Percentiles rank a stretch among this genome's conserved stretches.
Conservation (phyloP, 2,888 invertebrate species). For the Proisotoma minuta region DNA sequence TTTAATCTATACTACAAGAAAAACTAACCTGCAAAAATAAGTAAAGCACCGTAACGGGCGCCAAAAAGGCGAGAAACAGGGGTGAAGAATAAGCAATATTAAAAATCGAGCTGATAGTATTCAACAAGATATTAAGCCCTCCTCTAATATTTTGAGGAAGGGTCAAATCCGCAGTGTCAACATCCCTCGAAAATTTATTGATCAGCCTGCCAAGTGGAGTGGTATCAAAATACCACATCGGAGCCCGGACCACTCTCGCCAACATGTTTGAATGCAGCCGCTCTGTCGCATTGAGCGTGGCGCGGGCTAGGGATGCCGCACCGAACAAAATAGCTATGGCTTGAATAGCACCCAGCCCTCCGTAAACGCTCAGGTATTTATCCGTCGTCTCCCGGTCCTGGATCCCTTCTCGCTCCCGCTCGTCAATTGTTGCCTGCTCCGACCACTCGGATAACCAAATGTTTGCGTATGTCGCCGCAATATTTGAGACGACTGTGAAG, state of each 20-base stretch:
- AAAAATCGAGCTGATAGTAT: slow-evolving; percentile 79
- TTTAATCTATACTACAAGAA: neutral
- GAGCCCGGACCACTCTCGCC: slow-evolving; percentile 62
- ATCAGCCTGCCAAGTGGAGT: slow-evolving; percentile 73
- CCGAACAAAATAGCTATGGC: slow-evolving; percentile 8
- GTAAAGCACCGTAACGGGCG: slow-evolving; percentile 75
- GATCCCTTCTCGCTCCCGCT: neutral
- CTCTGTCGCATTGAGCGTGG: slow-evolving; percentile 58
- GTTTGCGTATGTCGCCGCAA: slow-evolving; percentile 71
- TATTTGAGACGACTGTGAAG: slow-evolving; percentile 50
- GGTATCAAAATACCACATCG: slow-evolving; percentile 71
- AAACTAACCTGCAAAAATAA: slow-evolving; percentile 64
- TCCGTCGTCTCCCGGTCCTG: slow-evolving; percentile 60
- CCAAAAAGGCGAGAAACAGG: slow-evolving; percentile 68
- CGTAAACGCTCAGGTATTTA: slow-evolving; percentile 82
- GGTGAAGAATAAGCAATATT: slow-evolving; percentile 84
- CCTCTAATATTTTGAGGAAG: slow-evolving; percentile 28
- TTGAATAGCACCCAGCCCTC: slow-evolving; percentile 10
- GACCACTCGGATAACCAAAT: slow-evolving; percentile 81
- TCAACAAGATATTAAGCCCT: slow-evolving; percentile 42
- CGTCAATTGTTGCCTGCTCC: slow-evolving; percentile 57
- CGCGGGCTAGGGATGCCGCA: slow-evolving; percentile 16
- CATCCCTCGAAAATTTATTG: slow-evolving; percentile 57
- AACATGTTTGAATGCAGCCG: slow-evolving; percentile 63
- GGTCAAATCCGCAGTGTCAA: slow-evolving; percentile 47